Percentiles rank a stretch among this genome's conserved stretches.
These are phyloP conservation scores for Chymomyza caudatula DNA, from an alignment of 2,888 invertebrate species.

Conservation along the genomic window DNA sequence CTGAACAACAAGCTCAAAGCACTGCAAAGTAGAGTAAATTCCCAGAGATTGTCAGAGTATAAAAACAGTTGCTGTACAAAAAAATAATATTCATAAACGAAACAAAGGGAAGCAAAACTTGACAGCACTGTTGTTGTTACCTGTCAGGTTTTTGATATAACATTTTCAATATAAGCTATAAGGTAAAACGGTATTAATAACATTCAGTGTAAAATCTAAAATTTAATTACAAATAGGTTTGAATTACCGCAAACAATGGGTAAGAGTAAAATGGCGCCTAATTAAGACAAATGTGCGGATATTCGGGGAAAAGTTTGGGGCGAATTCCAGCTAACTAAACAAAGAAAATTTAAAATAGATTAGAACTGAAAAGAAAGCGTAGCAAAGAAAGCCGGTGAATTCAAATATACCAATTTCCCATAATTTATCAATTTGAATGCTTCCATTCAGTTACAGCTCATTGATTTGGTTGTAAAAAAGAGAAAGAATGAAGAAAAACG, in stretches of 20 bases:
- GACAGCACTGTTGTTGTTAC: not conserved
- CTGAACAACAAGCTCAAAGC: not conserved
- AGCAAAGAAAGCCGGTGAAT: not conserved
- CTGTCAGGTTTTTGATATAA: not conserved
- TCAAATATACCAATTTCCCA: not conserved
- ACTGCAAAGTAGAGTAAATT: not conserved
- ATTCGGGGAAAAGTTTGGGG: too few species aligned
- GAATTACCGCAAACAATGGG: not conserved
- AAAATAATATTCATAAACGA: not conserved
- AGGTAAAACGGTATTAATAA: not conserved
- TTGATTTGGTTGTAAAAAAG: conserved; percentile 12
- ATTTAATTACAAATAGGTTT: not conserved
- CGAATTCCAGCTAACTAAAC: not conserved
- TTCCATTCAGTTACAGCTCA: conserved; percentile 34
- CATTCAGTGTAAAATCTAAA: not conserved
- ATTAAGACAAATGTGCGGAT: not conserved
- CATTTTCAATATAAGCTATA: not conserved
- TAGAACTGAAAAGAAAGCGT: not conserved
- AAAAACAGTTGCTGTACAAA: too few species aligned
- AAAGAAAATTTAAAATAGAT: not conserved
- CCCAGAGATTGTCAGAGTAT: not conserved
- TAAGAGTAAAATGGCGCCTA: not conserved
- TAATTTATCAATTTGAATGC: not conserved
- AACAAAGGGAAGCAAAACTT: not conserved
- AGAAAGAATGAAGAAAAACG: too few species aligned